These are phyloP conservation scores for Osmerus eperlanus DNA, from an alignment of 2,113 vertebrate genomes.

Conservation along the genomic window DNA sequence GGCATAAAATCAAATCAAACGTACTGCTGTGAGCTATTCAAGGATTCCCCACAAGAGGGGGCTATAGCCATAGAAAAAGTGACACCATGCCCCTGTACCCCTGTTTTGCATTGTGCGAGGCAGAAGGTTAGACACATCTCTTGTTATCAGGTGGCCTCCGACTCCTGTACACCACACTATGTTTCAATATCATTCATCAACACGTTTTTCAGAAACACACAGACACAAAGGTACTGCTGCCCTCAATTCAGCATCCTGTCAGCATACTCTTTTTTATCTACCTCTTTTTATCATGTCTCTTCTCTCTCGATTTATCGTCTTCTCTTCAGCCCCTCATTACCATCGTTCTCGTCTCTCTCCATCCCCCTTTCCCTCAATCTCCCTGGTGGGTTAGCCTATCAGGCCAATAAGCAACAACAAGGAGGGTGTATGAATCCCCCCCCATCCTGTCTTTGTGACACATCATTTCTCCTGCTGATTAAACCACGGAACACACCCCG, in stretches of 20 bases:
- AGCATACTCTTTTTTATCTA: background rate
- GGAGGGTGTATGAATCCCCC: slow-evolving; percentile 26
- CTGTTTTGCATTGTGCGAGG: too few relatives aligned
- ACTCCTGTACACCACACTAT: background rate
- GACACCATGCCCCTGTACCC: slow-evolving; percentile 14
- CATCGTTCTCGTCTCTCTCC: background rate
- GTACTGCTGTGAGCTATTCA: background rate
- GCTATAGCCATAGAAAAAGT: slow-evolving; percentile 14
- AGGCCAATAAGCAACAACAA: background rate
- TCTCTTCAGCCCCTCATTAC: background rate
- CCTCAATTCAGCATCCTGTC: too few relatives aligned
- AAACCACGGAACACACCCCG: slow-evolving; percentile 38
- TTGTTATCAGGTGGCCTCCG: background rate
- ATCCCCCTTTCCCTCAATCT: background rate
- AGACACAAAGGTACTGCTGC: too few relatives aligned
- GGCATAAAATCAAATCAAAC: too few relatives aligned
- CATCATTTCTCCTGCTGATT: slow-evolving; percentile 62
- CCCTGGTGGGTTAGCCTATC: too few relatives aligned
- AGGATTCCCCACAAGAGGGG: slow-evolving; percentile 38
- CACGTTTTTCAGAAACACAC: too few relatives aligned
- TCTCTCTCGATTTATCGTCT: background rate
- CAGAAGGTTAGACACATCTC: too few relatives aligned
- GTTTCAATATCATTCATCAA: background rate
- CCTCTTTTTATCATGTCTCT: background rate
- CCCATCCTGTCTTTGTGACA: slow-evolving; percentile 47